phyloP scores from a whole-genome alignment of 2,113 vertebrate genomes.

The Gavialis gangeticus region DNA sequence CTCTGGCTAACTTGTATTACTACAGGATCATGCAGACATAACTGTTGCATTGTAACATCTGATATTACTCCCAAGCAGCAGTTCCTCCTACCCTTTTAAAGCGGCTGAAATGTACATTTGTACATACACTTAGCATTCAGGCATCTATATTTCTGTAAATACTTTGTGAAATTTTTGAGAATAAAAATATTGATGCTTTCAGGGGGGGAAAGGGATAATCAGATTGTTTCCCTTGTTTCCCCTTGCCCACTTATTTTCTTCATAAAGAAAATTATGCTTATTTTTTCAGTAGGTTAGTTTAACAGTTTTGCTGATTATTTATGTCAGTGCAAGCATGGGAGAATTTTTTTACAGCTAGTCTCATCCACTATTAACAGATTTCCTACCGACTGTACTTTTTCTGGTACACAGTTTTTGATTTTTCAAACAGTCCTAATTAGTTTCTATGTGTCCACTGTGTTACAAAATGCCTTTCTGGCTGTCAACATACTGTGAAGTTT shows the following conservation, averaged over 20 bases:
- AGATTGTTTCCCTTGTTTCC: not conserved
- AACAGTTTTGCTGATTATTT: not conserved
- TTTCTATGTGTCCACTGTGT: not conserved
- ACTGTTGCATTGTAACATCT: too few relatives aligned
- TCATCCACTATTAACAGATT: not conserved
- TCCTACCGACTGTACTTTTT: not conserved
- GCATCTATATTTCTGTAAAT: too few relatives aligned
- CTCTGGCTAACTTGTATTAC: too few relatives aligned
- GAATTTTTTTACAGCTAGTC: not conserved
- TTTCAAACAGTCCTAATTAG: not conserved
- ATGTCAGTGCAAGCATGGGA: not conserved
- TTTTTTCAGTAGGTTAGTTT: too few relatives aligned
- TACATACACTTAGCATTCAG: too few relatives aligned
- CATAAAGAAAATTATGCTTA: not conserved
- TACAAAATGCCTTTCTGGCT: not conserved
- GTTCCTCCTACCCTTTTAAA: too few relatives aligned
- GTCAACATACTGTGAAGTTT: not conserved
- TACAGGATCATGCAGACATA: too few relatives aligned
- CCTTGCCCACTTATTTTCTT: not conserved
- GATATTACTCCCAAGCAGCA: too few relatives aligned
- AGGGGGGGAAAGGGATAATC: not conserved
- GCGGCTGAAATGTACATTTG: too few relatives aligned
- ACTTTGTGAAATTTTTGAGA: too few relatives aligned
- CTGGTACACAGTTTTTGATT: not conserved
- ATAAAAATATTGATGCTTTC: too few relatives aligned